phyloP scores from a whole-genome alignment of 2,113 vertebrate species.

The Speoplatyrhinus poulsoni region DNA sequence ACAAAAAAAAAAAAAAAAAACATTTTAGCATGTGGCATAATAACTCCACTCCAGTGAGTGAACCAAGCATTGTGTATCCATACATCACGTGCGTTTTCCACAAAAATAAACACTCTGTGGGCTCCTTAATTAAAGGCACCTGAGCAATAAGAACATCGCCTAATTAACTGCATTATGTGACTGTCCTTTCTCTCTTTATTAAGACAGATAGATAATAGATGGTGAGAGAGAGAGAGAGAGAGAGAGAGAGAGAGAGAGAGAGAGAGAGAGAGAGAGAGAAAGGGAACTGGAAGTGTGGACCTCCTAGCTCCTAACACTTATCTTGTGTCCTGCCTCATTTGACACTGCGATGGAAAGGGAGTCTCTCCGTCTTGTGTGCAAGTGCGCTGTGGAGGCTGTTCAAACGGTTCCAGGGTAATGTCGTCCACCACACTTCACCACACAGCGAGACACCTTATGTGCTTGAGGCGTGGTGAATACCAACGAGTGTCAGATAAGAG shows the following conservation, averaged over 20 bases:
- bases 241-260: too few relatives aligned
- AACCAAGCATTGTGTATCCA: constrained; percentile 51
- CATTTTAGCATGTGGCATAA: constrained; percentile 25
- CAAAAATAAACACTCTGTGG: constrained; percentile 62
- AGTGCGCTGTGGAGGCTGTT: constrained; percentile 47
- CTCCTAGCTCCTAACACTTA: constrained; percentile 65
- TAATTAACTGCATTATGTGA: constrained; percentile 77
- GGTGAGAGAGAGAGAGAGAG: constrained; percentile 23
- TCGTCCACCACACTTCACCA: constrained; percentile 30
- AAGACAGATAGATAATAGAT: constrained; percentile 18
- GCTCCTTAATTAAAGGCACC: constrained; percentile 76
- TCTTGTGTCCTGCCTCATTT: constrained; percentile 56
- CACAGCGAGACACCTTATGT: constrained; percentile 44
- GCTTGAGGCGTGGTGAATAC: constrained; percentile 22
- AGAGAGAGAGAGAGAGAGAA: constrained; percentile 17
- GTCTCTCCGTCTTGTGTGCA: constrained; percentile 53
- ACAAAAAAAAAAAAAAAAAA: constrained; percentile 33
- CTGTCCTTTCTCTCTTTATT: constrained; percentile 52
- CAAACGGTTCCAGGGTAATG: constrained; percentile 63
- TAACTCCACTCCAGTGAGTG: constrained; percentile 26
- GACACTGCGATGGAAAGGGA: constrained; percentile 55
- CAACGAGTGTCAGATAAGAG: constrained; percentile 33
- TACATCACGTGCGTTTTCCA: constrained; percentile 52
- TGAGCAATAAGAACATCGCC: constrained; percentile 72
- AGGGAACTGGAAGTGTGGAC: constrained; percentile 21